Base-by-base conservation (phyloP, 1,140 invertebrate species). In the Ips nitidus region DNA sequence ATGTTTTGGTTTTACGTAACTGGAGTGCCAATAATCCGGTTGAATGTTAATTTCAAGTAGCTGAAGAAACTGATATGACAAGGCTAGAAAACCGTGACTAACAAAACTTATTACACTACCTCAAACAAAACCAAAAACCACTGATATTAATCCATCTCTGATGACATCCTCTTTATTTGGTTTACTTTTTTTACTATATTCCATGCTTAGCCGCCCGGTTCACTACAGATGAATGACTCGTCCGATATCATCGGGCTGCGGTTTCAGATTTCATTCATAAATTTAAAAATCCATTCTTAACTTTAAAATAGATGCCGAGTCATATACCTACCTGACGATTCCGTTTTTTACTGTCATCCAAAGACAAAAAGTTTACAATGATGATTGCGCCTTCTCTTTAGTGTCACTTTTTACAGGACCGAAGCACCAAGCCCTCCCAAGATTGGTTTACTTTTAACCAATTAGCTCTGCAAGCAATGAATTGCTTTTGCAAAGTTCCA, bases 261-360 rank as follows among this genome's bases (percentile, higher is more conserved):
- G 66, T 68, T 68, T 68, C 47, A 68, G 57, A 59, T 68, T 66
- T 68, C 66, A 68, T 68, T 68, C 66, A 68, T 68, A 68, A 68
- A 52, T 68, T 60, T 68, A 60, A 68, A 68, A 68, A 60, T 68
- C 60, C 66, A 68, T 68, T 68, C 66, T 68, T 59, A 68, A 59
- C 36, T 45, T 38, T 41, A 64, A n/a, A 68, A 68, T 52, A 68
- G 47, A 60, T 60, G 66, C 58, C 22, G 39, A 68, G 66, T 68
- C 66, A 68, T 59, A 68, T 60, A 68, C 66, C 66, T 45, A 68
- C 66, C 66, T 68, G 66, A 68, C 52, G 66, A 39, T 66, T 60
- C 52, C 38, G 42, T 5, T 47, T 52, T 52, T n/a, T 36, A 55
- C 3, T 42, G 22, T 22, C 22, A 22, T 65, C 50, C 7, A 68